Conservation (phyloP, 1,140 invertebrate species). For the Amyelois transitella region DNA sequence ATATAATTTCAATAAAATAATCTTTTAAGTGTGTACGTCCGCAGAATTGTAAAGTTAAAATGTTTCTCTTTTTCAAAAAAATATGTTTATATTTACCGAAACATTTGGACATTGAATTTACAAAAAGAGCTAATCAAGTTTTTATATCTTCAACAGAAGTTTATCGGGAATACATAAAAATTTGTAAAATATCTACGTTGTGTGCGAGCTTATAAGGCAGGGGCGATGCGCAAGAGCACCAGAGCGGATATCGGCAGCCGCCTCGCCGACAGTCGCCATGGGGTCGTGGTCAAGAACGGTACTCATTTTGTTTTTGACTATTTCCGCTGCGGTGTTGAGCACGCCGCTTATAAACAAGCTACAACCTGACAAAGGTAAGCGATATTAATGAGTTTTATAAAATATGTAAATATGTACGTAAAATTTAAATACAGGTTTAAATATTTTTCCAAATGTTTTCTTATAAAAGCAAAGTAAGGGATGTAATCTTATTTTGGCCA, state of each 20-base stretch:
- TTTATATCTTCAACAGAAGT: background rate
- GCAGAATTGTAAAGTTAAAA: too few relatives aligned
- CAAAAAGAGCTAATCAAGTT: too few relatives aligned
- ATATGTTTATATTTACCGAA: too few relatives aligned
- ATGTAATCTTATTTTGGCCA: too few relatives aligned
- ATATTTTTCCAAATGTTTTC: too few relatives aligned
- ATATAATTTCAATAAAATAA: too few relatives aligned
- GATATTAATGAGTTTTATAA: background rate
- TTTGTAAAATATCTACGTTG: slow-evolving; percentile 8
- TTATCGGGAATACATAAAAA: slow-evolving; percentile 3
- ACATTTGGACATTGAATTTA: too few relatives aligned
- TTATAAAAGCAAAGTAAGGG: too few relatives aligned
- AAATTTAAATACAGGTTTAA: too few relatives aligned
- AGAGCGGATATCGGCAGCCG: slow-evolving; percentile 25
- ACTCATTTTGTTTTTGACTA: slow-evolving; percentile 30
- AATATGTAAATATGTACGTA: background rate
- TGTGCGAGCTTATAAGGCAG: slow-evolving; percentile 35
- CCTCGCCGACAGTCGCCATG: slow-evolving; percentile 48
- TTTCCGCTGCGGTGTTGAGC: slow-evolving; percentile 20
- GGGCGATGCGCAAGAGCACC: slow-evolving; percentile 33
- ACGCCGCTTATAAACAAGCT: slow-evolving; percentile 53
- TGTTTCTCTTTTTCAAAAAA: too few relatives aligned
- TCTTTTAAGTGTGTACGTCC: too few relatives aligned
- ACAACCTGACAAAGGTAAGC: slow-evolving; percentile 51
- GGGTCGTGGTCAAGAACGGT: slow-evolving; percentile 33